Percentiles rank a stretch among this genome's conserved stretches.
These are phyloP conservation scores for Pseudomyrmex pallidus DNA, from an alignment of 1,140 invertebrate species.

Conservation along the genomic window DNA sequence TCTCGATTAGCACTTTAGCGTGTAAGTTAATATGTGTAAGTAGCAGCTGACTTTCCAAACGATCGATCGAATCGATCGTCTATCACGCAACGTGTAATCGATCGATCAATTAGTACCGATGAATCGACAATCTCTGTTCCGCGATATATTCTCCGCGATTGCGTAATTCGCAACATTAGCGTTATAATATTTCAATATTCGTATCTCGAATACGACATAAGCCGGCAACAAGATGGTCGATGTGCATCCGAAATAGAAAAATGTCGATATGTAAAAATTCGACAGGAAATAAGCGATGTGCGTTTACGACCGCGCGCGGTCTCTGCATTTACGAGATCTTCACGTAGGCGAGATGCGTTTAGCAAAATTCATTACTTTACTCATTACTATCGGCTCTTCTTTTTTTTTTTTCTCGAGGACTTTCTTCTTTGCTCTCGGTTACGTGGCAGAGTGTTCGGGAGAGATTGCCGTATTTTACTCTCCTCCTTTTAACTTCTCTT, in stretches of 20 bases:
- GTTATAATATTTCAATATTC: slow-evolving; percentile 12
- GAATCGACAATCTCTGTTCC: slow-evolving; percentile 31
- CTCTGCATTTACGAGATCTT: slow-evolving; percentile 68
- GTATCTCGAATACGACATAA: not conserved
- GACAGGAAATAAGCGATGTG: slow-evolving; percentile 17
- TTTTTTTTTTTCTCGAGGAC: not conserved
- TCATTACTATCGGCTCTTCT: slow-evolving; percentile 71
- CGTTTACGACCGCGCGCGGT: slow-evolving; percentile 22
- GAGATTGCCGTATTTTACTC: slow-evolving; percentile 64
- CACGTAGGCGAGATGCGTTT: slow-evolving; percentile 70
- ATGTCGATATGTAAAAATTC: not conserved
- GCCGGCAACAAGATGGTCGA: not conserved
- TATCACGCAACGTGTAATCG: slow-evolving; percentile 40
- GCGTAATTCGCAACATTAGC: slow-evolving; percentile 29
- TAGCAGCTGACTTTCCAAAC: slow-evolving; percentile 23
- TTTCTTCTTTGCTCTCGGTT: slow-evolving; percentile 41
- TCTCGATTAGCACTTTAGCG: slow-evolving; percentile 26
- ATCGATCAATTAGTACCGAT: slow-evolving; percentile 38
- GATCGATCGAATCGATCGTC: slow-evolving; percentile 34
- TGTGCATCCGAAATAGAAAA: slow-evolving; percentile 11
- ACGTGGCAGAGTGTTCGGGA: slow-evolving; percentile 16
- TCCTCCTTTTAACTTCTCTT: slow-evolving; percentile 20
- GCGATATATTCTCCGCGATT: slow-evolving; percentile 18
- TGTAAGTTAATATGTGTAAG: slow-evolving; percentile 4
- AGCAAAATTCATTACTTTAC: slow-evolving; percentile 76